Conservation (phyloP, 2,113 vertebrate species). For the Malaclemys terrapin region DNA sequence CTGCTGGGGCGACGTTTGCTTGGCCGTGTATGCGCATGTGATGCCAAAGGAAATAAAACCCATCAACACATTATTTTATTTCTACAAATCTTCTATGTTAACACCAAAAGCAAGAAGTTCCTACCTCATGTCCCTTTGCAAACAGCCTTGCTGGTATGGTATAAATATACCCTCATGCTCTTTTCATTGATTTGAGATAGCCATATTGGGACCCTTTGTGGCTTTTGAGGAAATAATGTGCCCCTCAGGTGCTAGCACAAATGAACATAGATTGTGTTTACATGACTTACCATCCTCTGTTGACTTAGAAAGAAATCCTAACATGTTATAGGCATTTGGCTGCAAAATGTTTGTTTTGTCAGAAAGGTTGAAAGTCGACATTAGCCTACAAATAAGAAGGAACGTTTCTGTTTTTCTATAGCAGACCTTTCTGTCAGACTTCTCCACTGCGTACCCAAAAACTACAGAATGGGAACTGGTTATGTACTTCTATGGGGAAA, state of each 20-base stretch:
- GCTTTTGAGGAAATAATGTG: neutral
- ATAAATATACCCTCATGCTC: neutral
- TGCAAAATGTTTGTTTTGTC: neutral
- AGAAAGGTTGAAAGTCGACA: neutral
- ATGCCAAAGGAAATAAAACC: neutral
- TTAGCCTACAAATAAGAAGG: neutral
- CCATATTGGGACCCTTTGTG: neutral
- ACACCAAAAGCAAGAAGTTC: neutral
- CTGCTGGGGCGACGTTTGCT: neutral
- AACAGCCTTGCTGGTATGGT: neutral
- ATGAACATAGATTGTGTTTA: neutral
- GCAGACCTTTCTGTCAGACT: neutral
- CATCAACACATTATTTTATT: neutral
- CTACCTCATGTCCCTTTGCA: neutral
- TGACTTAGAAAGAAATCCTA: neutral
- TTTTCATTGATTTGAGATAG: neutral
- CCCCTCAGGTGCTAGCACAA: neutral
- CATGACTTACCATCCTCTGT: neutral
- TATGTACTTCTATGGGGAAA: fast-evolving
- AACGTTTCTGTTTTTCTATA: neutral
- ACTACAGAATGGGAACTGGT: neutral
- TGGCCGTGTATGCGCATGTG: neutral
- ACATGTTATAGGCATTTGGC: neutral
- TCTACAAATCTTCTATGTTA: neutral
- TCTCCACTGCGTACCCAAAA: neutral